Conservation (phyloP, 2,888 invertebrate genomes). For the Sminthurinus aureus region DNA sequence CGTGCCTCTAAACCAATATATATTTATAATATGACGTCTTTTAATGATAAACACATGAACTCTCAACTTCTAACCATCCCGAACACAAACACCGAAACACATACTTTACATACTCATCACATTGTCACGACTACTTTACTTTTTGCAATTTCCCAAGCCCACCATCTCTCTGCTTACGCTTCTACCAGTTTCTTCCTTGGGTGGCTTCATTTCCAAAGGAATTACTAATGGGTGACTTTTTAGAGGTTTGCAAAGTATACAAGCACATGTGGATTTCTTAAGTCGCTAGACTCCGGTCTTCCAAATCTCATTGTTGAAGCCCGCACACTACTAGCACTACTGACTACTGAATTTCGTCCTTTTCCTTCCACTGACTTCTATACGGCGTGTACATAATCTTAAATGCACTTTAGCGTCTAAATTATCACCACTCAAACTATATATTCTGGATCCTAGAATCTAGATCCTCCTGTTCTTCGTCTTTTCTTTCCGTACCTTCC, state of each 20-base stretch:
- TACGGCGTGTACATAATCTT: neutral
- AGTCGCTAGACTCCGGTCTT: neutral
- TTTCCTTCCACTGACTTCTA: too few relatives aligned
- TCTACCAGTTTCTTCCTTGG: neutral
- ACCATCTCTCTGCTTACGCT: neutral
- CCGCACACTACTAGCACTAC: too few relatives aligned
- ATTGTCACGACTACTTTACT: neutral
- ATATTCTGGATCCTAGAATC: neutral
- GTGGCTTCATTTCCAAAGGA: neutral
- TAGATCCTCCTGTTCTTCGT: neutral
- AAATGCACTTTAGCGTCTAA: constrained; percentile 18
- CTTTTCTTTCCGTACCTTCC: neutral
- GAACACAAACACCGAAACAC: neutral
- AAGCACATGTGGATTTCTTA: constrained; percentile 11
- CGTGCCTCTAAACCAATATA: constrained; percentile 30
- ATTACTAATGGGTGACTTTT: too few relatives aligned
- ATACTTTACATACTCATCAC: too few relatives aligned
- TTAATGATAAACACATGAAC: neutral
- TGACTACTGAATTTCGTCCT: too few relatives aligned
- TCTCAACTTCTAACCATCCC: neutral
- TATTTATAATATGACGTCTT: constrained; percentile 38
- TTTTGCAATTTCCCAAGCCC: neutral
- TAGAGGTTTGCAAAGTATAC: neutral
- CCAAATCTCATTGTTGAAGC: too few relatives aligned
- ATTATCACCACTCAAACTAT: neutral